Conservation (phyloP, 2,888 invertebrate species). For the Odontocerum albicorne region DNA sequence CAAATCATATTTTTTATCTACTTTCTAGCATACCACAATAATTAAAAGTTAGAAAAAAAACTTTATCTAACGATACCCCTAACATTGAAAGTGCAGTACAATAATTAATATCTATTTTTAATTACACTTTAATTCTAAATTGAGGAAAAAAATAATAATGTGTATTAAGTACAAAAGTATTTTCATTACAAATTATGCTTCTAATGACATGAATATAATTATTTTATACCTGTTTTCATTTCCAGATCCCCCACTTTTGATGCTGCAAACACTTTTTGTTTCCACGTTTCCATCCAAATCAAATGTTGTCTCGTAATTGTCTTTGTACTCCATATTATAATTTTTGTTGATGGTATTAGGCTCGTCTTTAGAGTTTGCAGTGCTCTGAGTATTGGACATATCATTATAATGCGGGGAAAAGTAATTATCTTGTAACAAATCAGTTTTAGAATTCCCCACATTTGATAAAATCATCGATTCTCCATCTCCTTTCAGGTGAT, state of each 20-base stretch:
- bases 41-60: no score
- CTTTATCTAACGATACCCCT: no score
- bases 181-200: no score
- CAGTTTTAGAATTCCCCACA: slow-evolving; percentile 50
- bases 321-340: slow-evolving; percentile 58
- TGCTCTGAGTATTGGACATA: slow-evolving; percentile 38
- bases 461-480: slow-evolving; percentile 53
- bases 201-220: no score
- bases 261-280: slow-evolving; percentile 85
- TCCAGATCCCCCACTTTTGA: slow-evolving; percentile 75
- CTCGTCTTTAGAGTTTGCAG: slow-evolving; percentile 44
- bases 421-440: slow-evolving; percentile 47
- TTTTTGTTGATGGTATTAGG: slow-evolving; percentile 44
- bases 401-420: slow-evolving; percentile 45
- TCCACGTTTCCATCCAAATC: slow-evolving; percentile 91
- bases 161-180: no score
- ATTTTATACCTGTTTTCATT: slow-evolving; percentile 85
- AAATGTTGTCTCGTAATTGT: slow-evolving; percentile 83
- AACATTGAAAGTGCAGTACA: no score
- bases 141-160: no score
- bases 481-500: slow-evolving; percentile 54
- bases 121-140: no score
- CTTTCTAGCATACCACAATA: no score
- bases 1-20: no score
- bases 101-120: no score